A percentile compares a stretch with the other conserved stretches of the same genome.
Conservation (phyloP, 2,888 invertebrate genomes). For the Adelognathus sp. region DNA sequence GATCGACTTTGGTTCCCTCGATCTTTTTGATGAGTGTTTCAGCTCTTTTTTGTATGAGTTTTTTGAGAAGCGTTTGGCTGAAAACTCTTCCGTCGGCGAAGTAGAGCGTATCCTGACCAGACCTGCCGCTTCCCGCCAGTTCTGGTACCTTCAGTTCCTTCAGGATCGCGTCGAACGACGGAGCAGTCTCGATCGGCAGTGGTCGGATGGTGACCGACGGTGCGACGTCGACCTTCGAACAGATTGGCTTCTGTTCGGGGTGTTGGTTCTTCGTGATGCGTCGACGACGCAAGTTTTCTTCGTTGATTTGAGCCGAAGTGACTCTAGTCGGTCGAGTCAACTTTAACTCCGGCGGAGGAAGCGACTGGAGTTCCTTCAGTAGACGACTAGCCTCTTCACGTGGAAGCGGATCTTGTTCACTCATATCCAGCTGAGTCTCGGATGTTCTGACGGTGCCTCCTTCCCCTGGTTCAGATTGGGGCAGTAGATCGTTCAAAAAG, state of each 20-base stretch:
- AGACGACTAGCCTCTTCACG: not conserved
- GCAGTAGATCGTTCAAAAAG: too few species aligned
- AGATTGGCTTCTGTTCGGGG: not conserved
- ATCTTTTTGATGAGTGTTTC: not conserved
- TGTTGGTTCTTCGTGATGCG: not conserved
- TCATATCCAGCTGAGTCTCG: too few species aligned
- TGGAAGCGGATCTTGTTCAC: too few species aligned
- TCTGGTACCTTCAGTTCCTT: constrained; percentile 24
- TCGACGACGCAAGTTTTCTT: not conserved
- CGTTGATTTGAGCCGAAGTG: not conserved
- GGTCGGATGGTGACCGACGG: constrained; percentile 39
- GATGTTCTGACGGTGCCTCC: too few species aligned
- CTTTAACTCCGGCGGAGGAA: not conserved
- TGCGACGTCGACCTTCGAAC: constrained; percentile 12
- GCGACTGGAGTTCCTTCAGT: not conserved
- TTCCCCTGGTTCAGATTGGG: too few species aligned
- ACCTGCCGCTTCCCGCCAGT: not conserved
- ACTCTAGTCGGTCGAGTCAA: not conserved
- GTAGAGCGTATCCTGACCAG: not conserved
- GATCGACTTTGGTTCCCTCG: constrained; percentile 17
- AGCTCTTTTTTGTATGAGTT: constrained; percentile 15
- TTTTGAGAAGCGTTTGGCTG: not conserved
- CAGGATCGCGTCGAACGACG: constrained; percentile 17
- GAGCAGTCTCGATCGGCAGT: constrained; percentile 2
- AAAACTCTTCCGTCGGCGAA: constrained; percentile 19